Conservation (phyloP, 2,888 invertebrate genomes). For the Lycaena phlaeas region DNA sequence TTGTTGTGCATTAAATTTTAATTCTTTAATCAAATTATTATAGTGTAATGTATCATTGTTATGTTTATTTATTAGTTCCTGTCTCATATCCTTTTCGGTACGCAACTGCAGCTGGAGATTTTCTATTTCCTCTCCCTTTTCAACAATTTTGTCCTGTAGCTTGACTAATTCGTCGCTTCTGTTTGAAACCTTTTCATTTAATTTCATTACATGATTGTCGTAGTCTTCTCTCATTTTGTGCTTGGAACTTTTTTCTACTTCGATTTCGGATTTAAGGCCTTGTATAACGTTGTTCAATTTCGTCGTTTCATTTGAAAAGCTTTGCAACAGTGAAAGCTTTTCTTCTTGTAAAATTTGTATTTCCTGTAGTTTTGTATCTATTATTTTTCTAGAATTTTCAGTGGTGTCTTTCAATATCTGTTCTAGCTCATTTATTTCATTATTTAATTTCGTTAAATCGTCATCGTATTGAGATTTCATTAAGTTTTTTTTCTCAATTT, state of each 20-base stretch:
- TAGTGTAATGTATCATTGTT: constrained; percentile 29
- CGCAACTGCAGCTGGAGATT: constrained; percentile 35
- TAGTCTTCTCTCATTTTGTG: constrained; percentile 42
- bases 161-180: constrained; percentile 57
- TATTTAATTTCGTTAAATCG: constrained; percentile 44
- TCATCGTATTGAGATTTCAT: constrained; percentile 36
- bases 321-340: constrained; percentile 43
- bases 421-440: constrained; percentile 49
- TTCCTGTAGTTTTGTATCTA: constrained; percentile 44
- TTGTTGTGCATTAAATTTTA: constrained; percentile 29
- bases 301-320: constrained; percentile 41
- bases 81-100: constrained; percentile 35
- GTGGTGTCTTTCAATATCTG: constrained; percentile 40
- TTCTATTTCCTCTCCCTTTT: constrained; percentile 48
- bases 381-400: constrained; percentile 32
- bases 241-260: constrained; percentile 39
- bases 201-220: constrained; percentile 46
- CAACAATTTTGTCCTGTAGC: constrained; percentile 45
- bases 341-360: constrained; percentile 53
- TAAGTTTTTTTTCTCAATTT: constrained; percentile 43
- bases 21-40: constrained; percentile 25
- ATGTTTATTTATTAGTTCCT: constrained; percentile 32
- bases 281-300: constrained; percentile 40
- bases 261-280: constrained; percentile 36
- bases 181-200: constrained; percentile 53